phyloP scores from a whole-genome alignment of 2,797 vertebrate genomes.

The Numenius phaeopus region DNA sequence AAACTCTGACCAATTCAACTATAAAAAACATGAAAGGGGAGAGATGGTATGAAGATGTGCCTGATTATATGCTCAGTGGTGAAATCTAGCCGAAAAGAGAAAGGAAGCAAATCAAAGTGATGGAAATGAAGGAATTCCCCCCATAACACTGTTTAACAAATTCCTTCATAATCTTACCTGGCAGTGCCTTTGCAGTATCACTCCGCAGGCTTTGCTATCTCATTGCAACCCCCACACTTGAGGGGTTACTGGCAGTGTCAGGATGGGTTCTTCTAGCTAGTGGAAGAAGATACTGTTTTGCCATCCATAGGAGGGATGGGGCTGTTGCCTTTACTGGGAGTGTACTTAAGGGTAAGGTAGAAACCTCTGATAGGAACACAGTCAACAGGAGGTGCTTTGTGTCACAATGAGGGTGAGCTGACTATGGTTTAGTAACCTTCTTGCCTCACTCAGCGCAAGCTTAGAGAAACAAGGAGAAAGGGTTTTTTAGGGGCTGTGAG shows the following conservation, averaged over 20 bases:
- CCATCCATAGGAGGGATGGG: neutral
- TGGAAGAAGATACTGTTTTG: neutral
- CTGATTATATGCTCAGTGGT: neutral
- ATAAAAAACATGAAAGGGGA: neutral
- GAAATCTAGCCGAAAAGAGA: neutral
- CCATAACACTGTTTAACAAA: neutral
- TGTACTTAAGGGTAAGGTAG: neutral
- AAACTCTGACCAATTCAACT: neutral
- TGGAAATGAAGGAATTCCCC: neutral
- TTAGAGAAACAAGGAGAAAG: neutral
- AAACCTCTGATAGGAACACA: neutral
- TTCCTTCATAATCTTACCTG: neutral
- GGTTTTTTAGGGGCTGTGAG: neutral
- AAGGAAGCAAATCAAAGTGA: slow-evolving; percentile 10
- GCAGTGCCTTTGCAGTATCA: neutral
- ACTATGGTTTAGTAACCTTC: fast-evolving
- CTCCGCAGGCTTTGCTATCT: neutral
- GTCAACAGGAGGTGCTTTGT: neutral
- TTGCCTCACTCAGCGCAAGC: neutral
- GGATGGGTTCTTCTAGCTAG: neutral
- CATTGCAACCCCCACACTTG: neutral
- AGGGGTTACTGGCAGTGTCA: neutral
- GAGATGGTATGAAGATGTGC: neutral
- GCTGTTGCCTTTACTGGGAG: neutral
- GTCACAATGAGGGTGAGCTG: neutral